Conservation (phyloP, 2,888 invertebrate species). For the Synergus laeviventris region DNA sequence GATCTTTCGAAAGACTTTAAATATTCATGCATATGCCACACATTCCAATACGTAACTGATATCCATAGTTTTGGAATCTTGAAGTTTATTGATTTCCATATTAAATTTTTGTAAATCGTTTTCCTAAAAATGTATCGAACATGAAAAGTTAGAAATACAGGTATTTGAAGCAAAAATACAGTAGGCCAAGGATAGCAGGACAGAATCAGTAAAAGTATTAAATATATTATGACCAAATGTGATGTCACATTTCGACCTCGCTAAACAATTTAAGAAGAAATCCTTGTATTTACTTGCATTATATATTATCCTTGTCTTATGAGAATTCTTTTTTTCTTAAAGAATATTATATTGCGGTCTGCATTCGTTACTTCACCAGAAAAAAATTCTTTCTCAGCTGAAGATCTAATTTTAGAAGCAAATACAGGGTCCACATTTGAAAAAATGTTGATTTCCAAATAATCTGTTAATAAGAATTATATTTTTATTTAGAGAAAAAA, state of each 20-base stretch:
- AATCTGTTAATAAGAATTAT: neutral
- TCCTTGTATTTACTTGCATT: neutral
- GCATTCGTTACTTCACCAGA: neutral
- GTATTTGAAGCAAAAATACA: slow-evolving; percentile 41
- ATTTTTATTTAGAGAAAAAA: neutral
- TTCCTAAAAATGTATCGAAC: neutral
- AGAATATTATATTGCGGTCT: neutral
- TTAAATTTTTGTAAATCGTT: neutral
- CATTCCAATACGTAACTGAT: neutral
- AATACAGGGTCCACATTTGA: neutral
- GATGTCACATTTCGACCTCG: slow-evolving; percentile 41
- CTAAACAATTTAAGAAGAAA: slow-evolving; percentile 34
- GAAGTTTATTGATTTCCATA: neutral
- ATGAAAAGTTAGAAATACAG: slow-evolving; percentile 1
- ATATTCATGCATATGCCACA: neutral
- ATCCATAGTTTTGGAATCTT: neutral
- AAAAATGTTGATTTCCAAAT: neutral
- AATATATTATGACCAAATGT: slow-evolving; percentile 38
- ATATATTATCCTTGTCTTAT: neutral
- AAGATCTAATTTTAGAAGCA: neutral
- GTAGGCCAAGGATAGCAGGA: slow-evolving; percentile 56
- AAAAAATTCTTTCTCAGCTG: no score
- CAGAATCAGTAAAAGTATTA: slow-evolving; percentile 39
- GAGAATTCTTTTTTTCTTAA: neutral
- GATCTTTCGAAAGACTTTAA: neutral